Percentiles rank a stretch among this genome's conserved stretches.
Evolutionary conservation across 2,113 vertebrate genomes (phyloP).

Genomic region (Anguilla japonica): DNA sequence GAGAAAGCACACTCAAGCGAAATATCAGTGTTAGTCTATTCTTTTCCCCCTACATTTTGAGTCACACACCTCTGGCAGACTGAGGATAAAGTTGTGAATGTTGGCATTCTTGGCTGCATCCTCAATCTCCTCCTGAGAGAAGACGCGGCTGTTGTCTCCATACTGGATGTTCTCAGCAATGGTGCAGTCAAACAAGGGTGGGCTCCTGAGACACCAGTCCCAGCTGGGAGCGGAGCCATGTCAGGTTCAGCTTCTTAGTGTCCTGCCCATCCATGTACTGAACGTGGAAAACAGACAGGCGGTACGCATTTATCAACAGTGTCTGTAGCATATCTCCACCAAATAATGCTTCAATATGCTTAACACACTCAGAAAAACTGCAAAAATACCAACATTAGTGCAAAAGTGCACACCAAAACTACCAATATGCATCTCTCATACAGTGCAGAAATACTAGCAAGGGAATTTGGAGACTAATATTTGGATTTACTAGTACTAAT

Average conservation of each 20-base stretch:
- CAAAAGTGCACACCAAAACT: no score
- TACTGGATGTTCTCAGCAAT: constrained; percentile 83
- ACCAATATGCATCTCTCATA: no score
- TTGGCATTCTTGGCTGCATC: constrained; percentile 77
- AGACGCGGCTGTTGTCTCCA: constrained; percentile 74
- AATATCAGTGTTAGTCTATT: neutral
- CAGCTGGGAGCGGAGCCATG: constrained; percentile 79
- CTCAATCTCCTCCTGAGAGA: constrained; percentile 71
- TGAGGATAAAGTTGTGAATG: constrained; percentile 78
- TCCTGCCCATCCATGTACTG: constrained; percentile 68
- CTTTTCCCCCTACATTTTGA: neutral
- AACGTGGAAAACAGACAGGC: neutral
- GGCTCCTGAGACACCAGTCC: constrained; percentile 85
- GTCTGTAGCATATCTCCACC: neutral
- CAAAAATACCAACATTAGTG: neutral
- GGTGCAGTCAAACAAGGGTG: constrained; percentile 79
- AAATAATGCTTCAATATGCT: neutral
- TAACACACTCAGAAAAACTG: neutral
- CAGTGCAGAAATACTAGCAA: no score
- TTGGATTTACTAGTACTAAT: no score
- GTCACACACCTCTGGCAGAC: constrained; percentile 65
- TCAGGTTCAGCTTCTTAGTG: constrained; percentile 62
- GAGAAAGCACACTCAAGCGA: neutral
- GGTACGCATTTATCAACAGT: neutral
- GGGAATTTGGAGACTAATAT: no score